phyloP scores from a whole-genome alignment of 2,888 invertebrate genomes.

The Acrobasis suavella region DNA sequence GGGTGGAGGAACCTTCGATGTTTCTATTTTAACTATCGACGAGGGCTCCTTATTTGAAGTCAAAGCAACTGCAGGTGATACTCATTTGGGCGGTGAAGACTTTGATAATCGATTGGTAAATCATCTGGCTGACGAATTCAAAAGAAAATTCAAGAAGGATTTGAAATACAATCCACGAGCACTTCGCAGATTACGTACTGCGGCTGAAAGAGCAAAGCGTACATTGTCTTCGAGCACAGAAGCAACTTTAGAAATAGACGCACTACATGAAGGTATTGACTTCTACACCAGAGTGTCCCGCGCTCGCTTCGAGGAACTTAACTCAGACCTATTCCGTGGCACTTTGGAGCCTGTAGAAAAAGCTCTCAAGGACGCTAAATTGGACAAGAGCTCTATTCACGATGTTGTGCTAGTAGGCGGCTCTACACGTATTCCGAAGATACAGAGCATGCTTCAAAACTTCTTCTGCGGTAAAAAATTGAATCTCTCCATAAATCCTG shows the following conservation, averaged over 20 bases:
- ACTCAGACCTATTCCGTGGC: constrained; percentile 86
- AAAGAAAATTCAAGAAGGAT: constrained; percentile 87
- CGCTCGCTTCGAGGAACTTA: constrained; percentile 89
- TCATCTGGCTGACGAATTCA: constrained; percentile 87
- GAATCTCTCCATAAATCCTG: constrained; percentile 89
- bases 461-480: constrained; percentile 89
- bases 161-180: constrained; percentile 85
- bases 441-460: constrained; percentile 88
- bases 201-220: constrained; percentile 90
- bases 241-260: constrained; percentile 88
- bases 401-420: constrained; percentile 92
- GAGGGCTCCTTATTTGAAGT: constrained; percentile 90
- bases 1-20: constrained; percentile 89
- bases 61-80: constrained; percentile 91
- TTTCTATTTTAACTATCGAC: constrained; percentile 91
- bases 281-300: constrained; percentile 86
- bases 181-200: constrained; percentile 86
- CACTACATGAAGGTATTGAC: constrained; percentile 87
- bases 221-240: constrained; percentile 90
- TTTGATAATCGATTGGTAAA: constrained; percentile 85
- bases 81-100: constrained; percentile 91
- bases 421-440: constrained; percentile 90
- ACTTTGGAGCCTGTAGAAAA: constrained; percentile 91
- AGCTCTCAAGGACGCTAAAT: constrained; percentile 89
- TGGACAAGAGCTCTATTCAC: constrained; percentile 89